Evolutionary conservation across 2,888 invertebrate species (phyloP).

Genomic region (Matsumyia berberina): DNA sequence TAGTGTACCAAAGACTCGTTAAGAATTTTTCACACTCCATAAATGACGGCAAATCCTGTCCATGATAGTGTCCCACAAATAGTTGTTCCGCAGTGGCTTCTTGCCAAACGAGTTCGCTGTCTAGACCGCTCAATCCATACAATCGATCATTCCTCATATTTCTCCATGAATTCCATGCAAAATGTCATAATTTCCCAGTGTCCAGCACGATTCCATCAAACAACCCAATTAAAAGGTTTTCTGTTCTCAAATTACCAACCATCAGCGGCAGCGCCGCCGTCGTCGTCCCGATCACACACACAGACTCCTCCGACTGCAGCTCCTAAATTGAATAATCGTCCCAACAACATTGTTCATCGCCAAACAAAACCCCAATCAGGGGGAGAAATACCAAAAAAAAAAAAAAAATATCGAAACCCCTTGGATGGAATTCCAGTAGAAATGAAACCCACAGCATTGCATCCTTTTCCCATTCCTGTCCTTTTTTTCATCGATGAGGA

Average conservation of each 20-base stretch:
- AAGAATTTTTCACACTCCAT: no score
- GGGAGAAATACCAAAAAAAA: neutral
- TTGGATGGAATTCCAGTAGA: constrained; percentile 31
- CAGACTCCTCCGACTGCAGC: constrained; percentile 11
- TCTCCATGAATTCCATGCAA: constrained; percentile 17
- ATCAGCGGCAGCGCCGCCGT: constrained; percentile 24
- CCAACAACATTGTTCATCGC: constrained; percentile 29
- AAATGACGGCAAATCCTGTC: no score
- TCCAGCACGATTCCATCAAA: constrained; percentile 31
- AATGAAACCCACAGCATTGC: constrained; percentile 30
- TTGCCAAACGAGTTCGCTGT: neutral
- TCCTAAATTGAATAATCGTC: constrained; percentile 60
- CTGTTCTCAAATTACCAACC: constrained; percentile 18
- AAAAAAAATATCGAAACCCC: neutral
- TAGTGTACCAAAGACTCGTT: no score
- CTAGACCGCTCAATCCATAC: constrained; percentile 26
- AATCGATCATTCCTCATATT: constrained; percentile 38
- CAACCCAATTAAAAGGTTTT: constrained; percentile 53
- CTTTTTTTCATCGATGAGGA: constrained; percentile 29
- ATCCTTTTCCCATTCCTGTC: constrained; percentile 52
- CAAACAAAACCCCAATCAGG: constrained; percentile 11
- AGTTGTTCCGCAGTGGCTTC: no score
- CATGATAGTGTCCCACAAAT: no score
- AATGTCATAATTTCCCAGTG: constrained; percentile 57
- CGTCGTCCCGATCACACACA: neutral